Evolutionary conservation across 2,797 vertebrate species (phyloP).

Genomic region (Pampus argenteus): DNA sequence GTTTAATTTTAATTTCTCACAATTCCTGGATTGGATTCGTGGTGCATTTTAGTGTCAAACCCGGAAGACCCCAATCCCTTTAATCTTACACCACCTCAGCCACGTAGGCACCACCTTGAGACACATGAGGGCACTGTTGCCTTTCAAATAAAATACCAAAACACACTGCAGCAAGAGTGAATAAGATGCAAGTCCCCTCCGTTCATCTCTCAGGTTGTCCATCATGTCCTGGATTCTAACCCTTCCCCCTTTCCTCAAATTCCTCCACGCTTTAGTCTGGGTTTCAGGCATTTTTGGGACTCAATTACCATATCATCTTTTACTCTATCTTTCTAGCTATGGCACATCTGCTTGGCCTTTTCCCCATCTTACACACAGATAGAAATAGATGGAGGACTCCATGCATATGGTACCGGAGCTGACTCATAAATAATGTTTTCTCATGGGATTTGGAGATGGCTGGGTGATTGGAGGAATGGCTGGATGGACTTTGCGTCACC

Average conservation of each 20-base stretch:
- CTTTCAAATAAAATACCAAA: conserved; percentile 2
- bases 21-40: background rate
- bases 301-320: conserved; percentile 13
- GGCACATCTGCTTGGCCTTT: conserved; percentile 9
- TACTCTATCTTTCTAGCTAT: background rate
- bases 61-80: background rate
- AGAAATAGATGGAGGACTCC: background rate
- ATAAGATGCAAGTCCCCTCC: conserved; percentile 39
- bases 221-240: conserved; percentile 42
- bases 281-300: conserved; percentile 3
- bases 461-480: conserved; percentile 1
- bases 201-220: conserved; percentile 41
- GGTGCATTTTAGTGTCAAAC: background rate
- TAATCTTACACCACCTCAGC: background rate
- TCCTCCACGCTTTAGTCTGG: background rate
- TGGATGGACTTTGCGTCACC: conserved; percentile 27
- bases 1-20: too few relatives aligned
- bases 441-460: background rate
- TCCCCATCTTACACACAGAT: background rate
- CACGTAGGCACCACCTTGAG: background rate
- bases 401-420: background rate
- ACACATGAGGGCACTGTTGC: conserved; percentile 69
- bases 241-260: background rate
- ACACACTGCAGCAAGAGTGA: conserved; percentile 47
- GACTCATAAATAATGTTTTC: conserved; percentile 21